Evolutionary conservation across 2,113 vertebrate species (phyloP).

Genomic region (Petaurus breviceps): DNA sequence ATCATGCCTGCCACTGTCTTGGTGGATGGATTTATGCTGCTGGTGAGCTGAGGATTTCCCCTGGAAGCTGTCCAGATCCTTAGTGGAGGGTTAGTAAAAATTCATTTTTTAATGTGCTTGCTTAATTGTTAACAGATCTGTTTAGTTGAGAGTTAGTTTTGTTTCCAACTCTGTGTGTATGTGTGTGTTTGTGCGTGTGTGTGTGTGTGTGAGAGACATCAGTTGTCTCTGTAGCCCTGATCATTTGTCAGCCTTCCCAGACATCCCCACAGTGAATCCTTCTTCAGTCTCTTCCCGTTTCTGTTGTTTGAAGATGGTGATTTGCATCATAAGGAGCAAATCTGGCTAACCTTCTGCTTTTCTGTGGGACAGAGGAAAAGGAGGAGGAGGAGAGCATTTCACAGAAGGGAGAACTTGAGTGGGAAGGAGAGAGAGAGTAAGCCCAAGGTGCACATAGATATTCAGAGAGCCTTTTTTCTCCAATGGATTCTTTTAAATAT

Average conservation of each 20-base stretch:
- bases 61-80: slow-evolving; percentile 47
- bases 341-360: neutral
- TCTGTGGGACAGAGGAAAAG: neutral
- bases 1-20: slow-evolving; percentile 58
- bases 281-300: neutral
- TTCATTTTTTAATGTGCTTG: slow-evolving; percentile 60
- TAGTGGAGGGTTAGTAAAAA: slow-evolving; percentile 59
- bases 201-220: neutral
- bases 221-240: neutral
- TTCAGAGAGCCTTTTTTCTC: slow-evolving; percentile 21
- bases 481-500: neutral
- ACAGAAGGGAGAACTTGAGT: slow-evolving; percentile 14
- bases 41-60: slow-evolving; percentile 57
- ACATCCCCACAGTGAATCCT: neutral
- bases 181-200: slow-evolving; percentile 19
- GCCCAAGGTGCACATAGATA: neutral
- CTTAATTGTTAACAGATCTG: slow-evolving; percentile 57
- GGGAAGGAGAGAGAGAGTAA: neutral
- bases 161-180: slow-evolving; percentile 23
- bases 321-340: slow-evolving; percentile 1
- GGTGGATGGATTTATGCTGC: slow-evolving; percentile 40
- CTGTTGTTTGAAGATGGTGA: slow-evolving; percentile 1
- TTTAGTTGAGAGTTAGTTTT: slow-evolving; percentile 55
- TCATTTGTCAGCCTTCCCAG: neutral
- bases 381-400: neutral